Conservation (phyloP, 2,797 vertebrate species). For the Lacerta agilis region DNA sequence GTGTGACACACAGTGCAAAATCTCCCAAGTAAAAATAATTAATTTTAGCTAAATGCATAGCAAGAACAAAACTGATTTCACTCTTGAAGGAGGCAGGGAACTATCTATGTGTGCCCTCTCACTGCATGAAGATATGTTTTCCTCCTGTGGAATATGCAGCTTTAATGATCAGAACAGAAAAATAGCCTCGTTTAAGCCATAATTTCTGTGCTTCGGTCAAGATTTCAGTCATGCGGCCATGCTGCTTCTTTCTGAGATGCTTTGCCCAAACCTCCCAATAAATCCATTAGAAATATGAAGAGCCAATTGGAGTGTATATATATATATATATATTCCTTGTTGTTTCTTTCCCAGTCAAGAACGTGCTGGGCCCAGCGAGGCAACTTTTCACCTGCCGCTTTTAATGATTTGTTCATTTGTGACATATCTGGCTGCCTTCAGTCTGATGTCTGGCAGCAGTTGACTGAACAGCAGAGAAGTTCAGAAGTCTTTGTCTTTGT, state of each 20-base stretch:
- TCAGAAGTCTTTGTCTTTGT: background rate
- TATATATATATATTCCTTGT: too few species aligned
- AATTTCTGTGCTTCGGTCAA: background rate
- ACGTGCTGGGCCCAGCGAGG: background rate
- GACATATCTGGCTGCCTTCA: background rate
- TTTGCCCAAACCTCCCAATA: background rate
- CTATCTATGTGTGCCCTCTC: background rate
- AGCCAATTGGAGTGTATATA: background rate
- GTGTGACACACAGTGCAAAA: background rate
- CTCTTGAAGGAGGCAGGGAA: background rate
- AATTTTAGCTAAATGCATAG: background rate
- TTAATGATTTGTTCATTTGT: background rate
- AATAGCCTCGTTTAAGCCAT: background rate
- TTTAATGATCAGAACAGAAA: background rate
- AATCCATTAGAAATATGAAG: background rate
- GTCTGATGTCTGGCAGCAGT: background rate
- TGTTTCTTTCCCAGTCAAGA: background rate
- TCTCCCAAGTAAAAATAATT: background rate
- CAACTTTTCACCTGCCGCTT: background rate
- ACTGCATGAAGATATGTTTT: background rate
- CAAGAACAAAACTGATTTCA: background rate
- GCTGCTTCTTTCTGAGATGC: background rate
- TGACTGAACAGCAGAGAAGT: background rate
- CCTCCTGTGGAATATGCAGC: background rate
- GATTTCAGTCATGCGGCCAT: background rate